These are phyloP conservation scores for Arrhopalites spinosus DNA, from an alignment of 2,888 invertebrate genomes.

Conservation along the genomic window DNA sequence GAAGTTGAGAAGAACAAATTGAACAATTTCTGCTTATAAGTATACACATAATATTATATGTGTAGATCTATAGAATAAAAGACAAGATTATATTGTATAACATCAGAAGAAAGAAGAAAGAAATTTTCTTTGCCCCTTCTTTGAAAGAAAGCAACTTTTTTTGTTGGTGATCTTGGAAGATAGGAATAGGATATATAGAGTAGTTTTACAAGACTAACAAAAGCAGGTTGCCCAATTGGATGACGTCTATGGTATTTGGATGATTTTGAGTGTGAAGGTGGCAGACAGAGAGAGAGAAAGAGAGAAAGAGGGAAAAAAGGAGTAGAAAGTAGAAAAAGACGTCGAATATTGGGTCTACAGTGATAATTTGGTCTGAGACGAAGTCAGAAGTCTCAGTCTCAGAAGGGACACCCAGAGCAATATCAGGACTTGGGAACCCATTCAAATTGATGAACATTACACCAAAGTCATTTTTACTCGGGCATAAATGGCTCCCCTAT, in stretches of 20 bases:
- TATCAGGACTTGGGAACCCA: constrained; percentile 41
- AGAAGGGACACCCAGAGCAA: constrained; percentile 43
- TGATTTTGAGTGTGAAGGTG: constrained; percentile 32
- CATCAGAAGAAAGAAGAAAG: too few species aligned
- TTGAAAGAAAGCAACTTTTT: too few species aligned
- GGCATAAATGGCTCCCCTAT: constrained; percentile 41
- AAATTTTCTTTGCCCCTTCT: too few species aligned
- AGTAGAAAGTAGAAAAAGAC: neutral
- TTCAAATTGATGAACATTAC: constrained; percentile 51
- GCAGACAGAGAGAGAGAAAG: neutral
- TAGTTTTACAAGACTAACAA: neutral
- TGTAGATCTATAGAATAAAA: too few species aligned
- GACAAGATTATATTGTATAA: too few species aligned
- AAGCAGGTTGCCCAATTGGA: constrained; percentile 27
- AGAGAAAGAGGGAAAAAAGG: neutral
- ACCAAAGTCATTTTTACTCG: constrained; percentile 47
- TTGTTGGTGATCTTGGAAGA: too few species aligned
- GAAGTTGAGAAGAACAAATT: too few species aligned
- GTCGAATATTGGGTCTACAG: constrained; percentile 38
- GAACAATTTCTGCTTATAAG: too few species aligned
- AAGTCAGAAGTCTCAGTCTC: constrained; percentile 20
- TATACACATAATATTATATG: too few species aligned
- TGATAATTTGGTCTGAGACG: constrained; percentile 40
- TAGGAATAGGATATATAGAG: too few species aligned
- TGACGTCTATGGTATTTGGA: constrained; percentile 28